Percentiles rank a stretch among this genome's conserved stretches.
phyloP scores from a whole-genome alignment of 2,888 invertebrate species.

The Morpho achilles region DNA sequence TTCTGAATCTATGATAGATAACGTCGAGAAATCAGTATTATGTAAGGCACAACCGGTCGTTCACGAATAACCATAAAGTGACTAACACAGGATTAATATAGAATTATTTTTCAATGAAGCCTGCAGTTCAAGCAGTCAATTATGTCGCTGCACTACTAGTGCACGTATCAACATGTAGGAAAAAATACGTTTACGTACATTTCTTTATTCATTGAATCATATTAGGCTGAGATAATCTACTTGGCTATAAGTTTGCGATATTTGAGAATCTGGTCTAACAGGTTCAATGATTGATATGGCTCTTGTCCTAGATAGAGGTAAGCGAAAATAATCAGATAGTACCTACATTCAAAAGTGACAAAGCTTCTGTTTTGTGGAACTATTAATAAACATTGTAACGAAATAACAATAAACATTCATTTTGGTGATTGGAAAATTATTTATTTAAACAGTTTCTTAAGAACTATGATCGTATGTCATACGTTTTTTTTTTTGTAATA shows the following conservation, averaged over 20 bases:
- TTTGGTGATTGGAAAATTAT: too few relatives aligned
- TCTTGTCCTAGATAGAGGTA: slow-evolving; percentile 17
- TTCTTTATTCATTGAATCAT: too few relatives aligned
- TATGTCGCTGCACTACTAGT: slow-evolving; percentile 42
- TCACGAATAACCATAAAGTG: slow-evolving; percentile 8
- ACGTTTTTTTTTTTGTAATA: too few relatives aligned
- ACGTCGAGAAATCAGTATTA: background rate
- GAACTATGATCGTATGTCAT: too few relatives aligned
- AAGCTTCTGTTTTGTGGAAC: background rate
- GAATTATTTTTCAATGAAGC: slow-evolving; percentile 35
- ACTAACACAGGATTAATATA: slow-evolving; percentile 10
- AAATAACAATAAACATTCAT: too few relatives aligned
- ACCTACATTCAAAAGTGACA: background rate
- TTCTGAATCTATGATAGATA: background rate
- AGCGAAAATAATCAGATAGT: slow-evolving; percentile 15
- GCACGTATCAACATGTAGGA: slow-evolving; percentile 38
- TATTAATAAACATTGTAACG: too few relatives aligned
- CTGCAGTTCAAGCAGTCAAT: slow-evolving; percentile 51
- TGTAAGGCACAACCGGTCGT: slow-evolving; percentile 6
- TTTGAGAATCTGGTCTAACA: slow-evolving; percentile 12
- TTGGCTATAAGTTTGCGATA: background rate
- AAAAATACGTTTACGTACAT: background rate
- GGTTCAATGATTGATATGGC: slow-evolving; percentile 19
- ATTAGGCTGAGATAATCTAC: too few relatives aligned
- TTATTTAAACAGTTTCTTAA: too few relatives aligned